A percentile compares a stretch with the other conserved stretches of the same genome.
Evolutionary conservation across 2,888 invertebrate species (phyloP).

Genomic region (Athalia rosae): DNA sequence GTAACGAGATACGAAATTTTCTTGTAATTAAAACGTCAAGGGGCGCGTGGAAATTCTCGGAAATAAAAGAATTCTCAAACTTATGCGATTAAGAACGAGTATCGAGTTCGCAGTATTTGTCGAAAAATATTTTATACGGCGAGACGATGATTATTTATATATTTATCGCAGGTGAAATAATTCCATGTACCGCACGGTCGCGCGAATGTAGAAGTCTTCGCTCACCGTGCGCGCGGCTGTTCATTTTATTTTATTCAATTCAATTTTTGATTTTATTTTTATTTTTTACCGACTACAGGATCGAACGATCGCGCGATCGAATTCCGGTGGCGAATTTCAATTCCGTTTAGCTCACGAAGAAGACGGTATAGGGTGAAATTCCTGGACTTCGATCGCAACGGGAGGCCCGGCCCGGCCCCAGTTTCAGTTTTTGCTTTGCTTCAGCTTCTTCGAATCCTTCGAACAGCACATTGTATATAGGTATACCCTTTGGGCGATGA

Average conservation of each 20-base stretch:
- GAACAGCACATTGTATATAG: not conserved
- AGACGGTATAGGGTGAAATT: slow-evolving; percentile 38
- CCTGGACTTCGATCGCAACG: not conserved
- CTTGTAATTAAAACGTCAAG: no score
- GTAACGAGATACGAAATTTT: no score
- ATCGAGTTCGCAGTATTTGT: no score
- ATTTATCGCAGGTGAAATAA: not conserved
- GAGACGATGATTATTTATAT: no score
- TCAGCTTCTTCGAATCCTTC: slow-evolving; percentile 15
- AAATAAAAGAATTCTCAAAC: no score
- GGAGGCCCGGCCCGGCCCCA: not conserved
- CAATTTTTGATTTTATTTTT: no score
- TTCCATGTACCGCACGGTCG: not conserved
- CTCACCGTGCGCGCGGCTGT: no score
- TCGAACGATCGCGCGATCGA: slow-evolving; percentile 23
- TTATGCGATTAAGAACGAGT: no score
- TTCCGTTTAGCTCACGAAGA: not conserved
- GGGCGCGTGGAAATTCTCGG: no score
- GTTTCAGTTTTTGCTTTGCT: slow-evolving; percentile 13
- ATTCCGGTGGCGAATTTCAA: slow-evolving; percentile 32
- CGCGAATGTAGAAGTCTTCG: no score
- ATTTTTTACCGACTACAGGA: not conserved
- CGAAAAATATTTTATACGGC: no score
- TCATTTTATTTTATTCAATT: no score
- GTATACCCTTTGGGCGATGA: slow-evolving; percentile 29